These are phyloP conservation scores for Otolemur garnettii DNA, from an alignment of 2,113 vertebrate species.

Conservation along the genomic window DNA sequence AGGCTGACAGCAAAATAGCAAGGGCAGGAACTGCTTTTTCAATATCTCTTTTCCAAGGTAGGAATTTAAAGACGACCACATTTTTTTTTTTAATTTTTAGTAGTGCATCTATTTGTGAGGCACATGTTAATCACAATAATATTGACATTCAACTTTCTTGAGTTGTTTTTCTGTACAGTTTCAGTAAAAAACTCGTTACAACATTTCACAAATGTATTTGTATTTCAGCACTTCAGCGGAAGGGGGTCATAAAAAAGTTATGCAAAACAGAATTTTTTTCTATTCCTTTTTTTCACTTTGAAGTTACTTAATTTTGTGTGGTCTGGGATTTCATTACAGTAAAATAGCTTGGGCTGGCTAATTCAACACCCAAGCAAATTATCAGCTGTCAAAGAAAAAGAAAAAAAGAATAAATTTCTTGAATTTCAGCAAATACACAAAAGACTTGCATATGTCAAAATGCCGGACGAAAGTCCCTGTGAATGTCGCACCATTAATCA, in stretches of 20 bases:
- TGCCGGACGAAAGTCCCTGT: slow-evolving; percentile 76
- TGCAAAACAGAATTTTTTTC: slow-evolving; percentile 78
- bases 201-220: slow-evolving; percentile 77
- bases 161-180: slow-evolving; percentile 63
- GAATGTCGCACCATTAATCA: slow-evolving; percentile 82
- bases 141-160: slow-evolving; percentile 72
- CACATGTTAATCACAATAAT: slow-evolving; percentile 63
- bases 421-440: slow-evolving; percentile 84
- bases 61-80: slow-evolving; percentile 67
- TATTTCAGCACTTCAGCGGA: slow-evolving; percentile 83
- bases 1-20: neutral
- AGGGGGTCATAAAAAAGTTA: slow-evolving; percentile 87
- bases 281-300: slow-evolving; percentile 77
- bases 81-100: neutral
- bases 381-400: slow-evolving; percentile 81
- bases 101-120: slow-evolving; percentile 56
- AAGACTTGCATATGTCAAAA: slow-evolving; percentile 87
- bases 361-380: slow-evolving; percentile 84
- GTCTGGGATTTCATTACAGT: slow-evolving; percentile 83
- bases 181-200: slow-evolving; percentile 75
- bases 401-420: slow-evolving; percentile 79
- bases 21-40: slow-evolving; percentile 68
- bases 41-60: slow-evolving; percentile 67
- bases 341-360: slow-evolving; percentile 80
- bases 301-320: slow-evolving; percentile 84